Percentiles rank a stretch among this genome's conserved stretches.
These are phyloP conservation scores for Cranoglanis bouderius DNA, from an alignment of 2,113 vertebrate species.

Conservation along the genomic window DNA sequence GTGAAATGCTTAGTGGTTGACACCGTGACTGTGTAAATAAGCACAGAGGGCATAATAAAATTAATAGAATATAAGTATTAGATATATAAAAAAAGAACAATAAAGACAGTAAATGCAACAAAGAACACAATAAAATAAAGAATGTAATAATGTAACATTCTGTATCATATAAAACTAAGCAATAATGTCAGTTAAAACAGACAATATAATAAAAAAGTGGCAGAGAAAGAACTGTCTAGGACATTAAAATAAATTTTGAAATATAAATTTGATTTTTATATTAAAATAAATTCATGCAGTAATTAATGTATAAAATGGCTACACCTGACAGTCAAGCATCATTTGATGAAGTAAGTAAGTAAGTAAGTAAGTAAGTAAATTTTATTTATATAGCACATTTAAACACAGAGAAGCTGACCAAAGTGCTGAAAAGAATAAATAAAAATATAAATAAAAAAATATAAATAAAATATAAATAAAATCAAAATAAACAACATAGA, in stretches of 20 bases:
- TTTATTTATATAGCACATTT: no score
- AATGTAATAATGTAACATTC: background rate
- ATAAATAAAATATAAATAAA: no score
- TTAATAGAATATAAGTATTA: background rate
- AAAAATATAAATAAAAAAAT: no score
- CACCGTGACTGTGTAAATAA: background rate
- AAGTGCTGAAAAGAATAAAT: no score
- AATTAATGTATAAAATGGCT: background rate
- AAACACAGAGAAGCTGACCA: no score
- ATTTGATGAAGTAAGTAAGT: no score
- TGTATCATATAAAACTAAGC: background rate
- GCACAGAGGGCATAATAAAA: background rate
- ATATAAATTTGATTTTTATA: no score
- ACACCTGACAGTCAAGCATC: background rate
- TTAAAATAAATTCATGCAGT: background rate
- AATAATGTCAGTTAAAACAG: background rate
- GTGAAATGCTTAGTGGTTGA: background rate
- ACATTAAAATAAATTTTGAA: background rate
- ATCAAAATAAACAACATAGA: no score
- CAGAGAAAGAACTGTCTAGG: background rate
- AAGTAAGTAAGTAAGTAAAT: no score
- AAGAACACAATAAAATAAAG: background rate
- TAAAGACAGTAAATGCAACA: background rate
- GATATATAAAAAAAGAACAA: background rate
- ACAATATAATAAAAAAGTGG: background rate